Conservation (phyloP, 2,888 invertebrate genomes). For the Drosophila testacea region DNA sequence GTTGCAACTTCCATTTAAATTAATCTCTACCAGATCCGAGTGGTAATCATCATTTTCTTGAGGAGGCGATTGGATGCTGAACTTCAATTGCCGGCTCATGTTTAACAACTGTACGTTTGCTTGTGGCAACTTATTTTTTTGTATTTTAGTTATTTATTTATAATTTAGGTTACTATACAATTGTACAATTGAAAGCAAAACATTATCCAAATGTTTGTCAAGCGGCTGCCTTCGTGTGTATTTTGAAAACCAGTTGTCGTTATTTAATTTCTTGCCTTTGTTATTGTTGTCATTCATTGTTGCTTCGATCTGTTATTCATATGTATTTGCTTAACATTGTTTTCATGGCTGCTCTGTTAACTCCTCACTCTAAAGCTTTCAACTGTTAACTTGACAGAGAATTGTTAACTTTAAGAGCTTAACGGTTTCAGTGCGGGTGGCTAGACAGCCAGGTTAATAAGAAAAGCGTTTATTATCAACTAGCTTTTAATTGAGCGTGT, state of each 20-base stretch:
- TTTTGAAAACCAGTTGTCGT: constrained; percentile 68
- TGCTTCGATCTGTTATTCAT: constrained; percentile 30
- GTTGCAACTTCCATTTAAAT: constrained; percentile 51
- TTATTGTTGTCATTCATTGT: constrained; percentile 25
- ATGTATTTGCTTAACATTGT: constrained; percentile 68
- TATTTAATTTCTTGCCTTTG: constrained; percentile 19
- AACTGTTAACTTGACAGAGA: background rate
- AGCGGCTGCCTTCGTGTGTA: constrained; percentile 34
- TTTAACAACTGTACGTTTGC: constrained; percentile 30
- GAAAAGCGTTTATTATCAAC: background rate
- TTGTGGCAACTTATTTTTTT: constrained; percentile 17
- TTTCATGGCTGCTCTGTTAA: constrained; percentile 61
- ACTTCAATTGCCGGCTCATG: constrained; percentile 70
- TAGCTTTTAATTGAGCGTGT: constrained; percentile 9
- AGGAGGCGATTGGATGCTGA: constrained; percentile 51
- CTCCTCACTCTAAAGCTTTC: background rate
- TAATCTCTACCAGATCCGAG: constrained; percentile 76
- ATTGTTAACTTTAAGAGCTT: constrained; percentile 8
- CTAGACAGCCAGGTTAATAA: background rate
- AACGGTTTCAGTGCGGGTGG: background rate
- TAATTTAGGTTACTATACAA: constrained; percentile 71
- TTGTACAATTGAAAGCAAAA: constrained; percentile 59
- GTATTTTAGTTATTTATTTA: constrained; percentile 45
- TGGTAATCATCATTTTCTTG: constrained; percentile 29
- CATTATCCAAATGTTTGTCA: constrained; percentile 52